These are phyloP conservation scores for Galemys pyrenaicus DNA, from an alignment of 2,113 vertebrate genomes.

Conservation along the genomic window DNA sequence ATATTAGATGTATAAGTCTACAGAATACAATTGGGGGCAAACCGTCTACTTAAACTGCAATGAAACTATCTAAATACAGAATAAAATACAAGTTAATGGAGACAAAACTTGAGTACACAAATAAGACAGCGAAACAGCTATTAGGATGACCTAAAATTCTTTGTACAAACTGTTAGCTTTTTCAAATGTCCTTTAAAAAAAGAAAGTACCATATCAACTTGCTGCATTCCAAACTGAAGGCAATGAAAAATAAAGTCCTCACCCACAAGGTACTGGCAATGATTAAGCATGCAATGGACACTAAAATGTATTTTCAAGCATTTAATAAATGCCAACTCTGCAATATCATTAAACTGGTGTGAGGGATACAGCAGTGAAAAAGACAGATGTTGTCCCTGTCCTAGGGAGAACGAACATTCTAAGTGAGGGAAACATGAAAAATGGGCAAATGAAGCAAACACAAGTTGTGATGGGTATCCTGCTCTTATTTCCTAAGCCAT, in stretches of 20 bases:
- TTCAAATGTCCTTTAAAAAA: constrained; percentile 5
- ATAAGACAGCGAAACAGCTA: not conserved
- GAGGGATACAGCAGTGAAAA: not conserved
- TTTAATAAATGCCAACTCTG: not conserved
- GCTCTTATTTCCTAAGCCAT: not conserved
- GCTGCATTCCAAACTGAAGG: not conserved
- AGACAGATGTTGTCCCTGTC: not conserved
- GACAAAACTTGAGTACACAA: not conserved
- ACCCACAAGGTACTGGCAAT: not conserved
- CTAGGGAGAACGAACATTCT: not conserved
- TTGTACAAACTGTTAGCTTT: not conserved
- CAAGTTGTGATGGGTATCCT: not conserved
- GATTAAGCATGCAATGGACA: not conserved
- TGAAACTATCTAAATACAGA: constrained; percentile 21
- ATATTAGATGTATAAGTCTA: not conserved
- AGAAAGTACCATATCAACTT: not conserved
- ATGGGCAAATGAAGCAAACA: not conserved
- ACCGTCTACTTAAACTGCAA: not conserved
- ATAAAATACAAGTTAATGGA: not conserved
- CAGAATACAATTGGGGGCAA: not conserved
- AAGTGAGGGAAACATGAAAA: not conserved
- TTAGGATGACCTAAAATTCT: not conserved
- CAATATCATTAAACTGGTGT: not conserved
- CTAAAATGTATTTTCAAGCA: not conserved
- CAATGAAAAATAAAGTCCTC: not conserved